Percentiles rank a stretch among this genome's conserved stretches.
phyloP scores from a whole-genome alignment of 2,113 vertebrate species.

The Cebidichthys violaceus region DNA sequence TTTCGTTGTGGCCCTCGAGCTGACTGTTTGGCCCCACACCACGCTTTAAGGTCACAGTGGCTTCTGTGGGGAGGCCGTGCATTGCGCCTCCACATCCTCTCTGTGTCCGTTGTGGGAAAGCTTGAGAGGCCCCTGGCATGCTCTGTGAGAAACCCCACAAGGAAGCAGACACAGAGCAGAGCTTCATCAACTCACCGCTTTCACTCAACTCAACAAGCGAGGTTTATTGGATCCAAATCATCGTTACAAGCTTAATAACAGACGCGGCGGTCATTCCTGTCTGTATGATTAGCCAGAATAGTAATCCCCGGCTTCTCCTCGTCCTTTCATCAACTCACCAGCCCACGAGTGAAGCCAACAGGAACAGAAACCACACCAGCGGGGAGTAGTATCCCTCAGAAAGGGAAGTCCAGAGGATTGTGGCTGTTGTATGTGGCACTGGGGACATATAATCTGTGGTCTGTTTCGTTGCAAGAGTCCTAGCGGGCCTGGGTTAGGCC shows the following conservation, averaged over 20 bases:
- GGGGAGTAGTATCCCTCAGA: constrained; percentile 74
- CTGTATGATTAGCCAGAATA: constrained; percentile 62
- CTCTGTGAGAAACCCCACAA: constrained; percentile 79
- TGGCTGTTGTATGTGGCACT: constrained; percentile 79
- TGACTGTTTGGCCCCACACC: constrained; percentile 58
- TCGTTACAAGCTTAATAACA: constrained; percentile 68
- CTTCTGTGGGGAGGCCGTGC: constrained; percentile 75
- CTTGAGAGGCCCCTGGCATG: constrained; percentile 73
- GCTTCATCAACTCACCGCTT: constrained; percentile 60
- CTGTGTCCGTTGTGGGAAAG: constrained; percentile 77
- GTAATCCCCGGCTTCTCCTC: constrained; percentile 59
- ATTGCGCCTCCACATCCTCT: constrained; percentile 77
- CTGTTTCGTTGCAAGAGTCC: constrained; percentile 70
- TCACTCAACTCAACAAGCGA: constrained; percentile 56
- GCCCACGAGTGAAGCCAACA: constrained; percentile 70
- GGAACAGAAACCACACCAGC: constrained; percentile 74
- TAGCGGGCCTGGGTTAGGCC: constrained; percentile 60
- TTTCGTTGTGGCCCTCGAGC: constrained; percentile 53
- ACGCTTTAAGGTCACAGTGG: constrained; percentile 71
- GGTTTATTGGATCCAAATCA: constrained; percentile 58
- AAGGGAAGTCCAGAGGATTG: constrained; percentile 80
- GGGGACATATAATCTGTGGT: constrained; percentile 80
- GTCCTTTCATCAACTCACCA: constrained; percentile 75
- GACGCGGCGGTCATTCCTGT: constrained; percentile 62
- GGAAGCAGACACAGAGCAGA: constrained; percentile 48